phyloP scores from a whole-genome alignment of 2,113 vertebrate species.

The Austrofundulus limnaeus region DNA sequence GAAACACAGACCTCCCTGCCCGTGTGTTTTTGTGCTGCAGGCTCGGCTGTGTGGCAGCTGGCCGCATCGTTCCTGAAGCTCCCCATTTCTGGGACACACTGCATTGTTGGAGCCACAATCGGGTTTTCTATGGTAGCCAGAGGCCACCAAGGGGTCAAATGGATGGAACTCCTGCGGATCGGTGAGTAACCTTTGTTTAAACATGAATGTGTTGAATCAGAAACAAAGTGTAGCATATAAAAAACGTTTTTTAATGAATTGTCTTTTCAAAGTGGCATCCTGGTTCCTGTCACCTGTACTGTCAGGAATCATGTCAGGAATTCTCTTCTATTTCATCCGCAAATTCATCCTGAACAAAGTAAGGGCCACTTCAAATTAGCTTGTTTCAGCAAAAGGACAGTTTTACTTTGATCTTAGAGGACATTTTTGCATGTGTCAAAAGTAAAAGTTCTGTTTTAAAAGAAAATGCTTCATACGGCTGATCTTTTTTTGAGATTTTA shows the following conservation, averaged over 20 bases:
- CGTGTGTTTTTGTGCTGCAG: conserved; percentile 69
- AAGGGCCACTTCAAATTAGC: conserved; percentile 27
- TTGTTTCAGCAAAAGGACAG: neutral
- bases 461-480: too few relatives aligned
- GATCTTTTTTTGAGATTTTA: too few relatives aligned
- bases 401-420: neutral
- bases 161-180: conserved; percentile 91
- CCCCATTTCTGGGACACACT: conserved; percentile 97
- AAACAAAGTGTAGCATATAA: neutral
- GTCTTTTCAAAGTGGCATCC: conserved; percentile 83
- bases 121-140: conserved; percentile 91
- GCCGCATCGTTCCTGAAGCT: conserved; percentile 93
- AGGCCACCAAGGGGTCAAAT: conserved; percentile 88
- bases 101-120: conserved; percentile 95
- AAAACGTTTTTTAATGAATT: too few relatives aligned
- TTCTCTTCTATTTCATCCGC: conserved; percentile 89
- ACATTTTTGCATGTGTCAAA: too few relatives aligned
- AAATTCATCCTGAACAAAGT: conserved; percentile 92
- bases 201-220: neutral
- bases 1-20: neutral
- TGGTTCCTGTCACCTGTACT: conserved; percentile 97
- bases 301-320: conserved; percentile 92
- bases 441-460: too few relatives aligned
- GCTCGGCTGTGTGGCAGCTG: conserved; percentile 96
- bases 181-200: conserved; percentile 76